These are phyloP conservation scores for Muscicapa striata DNA, from an alignment of 2,797 vertebrate genomes.

Conservation along the genomic window DNA sequence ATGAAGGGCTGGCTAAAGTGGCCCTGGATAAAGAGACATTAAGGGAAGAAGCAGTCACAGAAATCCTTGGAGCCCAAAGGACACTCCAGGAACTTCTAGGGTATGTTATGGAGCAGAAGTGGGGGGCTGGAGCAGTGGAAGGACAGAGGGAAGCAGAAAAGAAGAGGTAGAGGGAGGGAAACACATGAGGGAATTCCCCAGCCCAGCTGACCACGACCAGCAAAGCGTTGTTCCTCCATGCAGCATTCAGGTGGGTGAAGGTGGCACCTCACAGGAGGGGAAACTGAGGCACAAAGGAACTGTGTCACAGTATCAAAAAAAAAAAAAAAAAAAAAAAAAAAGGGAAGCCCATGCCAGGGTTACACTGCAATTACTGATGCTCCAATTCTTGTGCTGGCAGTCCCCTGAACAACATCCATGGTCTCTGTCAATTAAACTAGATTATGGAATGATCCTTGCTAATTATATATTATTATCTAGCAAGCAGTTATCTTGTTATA, in stretches of 20 bases:
- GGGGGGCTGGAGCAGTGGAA: neutral
- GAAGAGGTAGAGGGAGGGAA: neutral
- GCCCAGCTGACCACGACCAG: neutral
- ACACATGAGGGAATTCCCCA: neutral
- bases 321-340: neutral
- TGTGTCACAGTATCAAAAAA: neutral
- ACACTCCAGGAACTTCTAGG: neutral
- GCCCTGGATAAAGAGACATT: neutral
- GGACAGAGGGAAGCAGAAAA: neutral
- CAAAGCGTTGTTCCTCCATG: neutral
- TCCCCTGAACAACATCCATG: neutral
- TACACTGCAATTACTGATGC: neutral
- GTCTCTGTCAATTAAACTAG: conserved; percentile 29
- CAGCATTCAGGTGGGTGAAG: neutral
- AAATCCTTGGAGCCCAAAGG: neutral
- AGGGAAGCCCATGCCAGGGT: neutral
- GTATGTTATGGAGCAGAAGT: neutral
- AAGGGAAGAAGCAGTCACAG: neutral
- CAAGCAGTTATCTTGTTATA: neutral
- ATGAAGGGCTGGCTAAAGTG: neutral
- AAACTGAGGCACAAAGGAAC: neutral
- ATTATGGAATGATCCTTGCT: conserved; percentile 47
- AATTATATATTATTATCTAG: conserved; percentile 41
- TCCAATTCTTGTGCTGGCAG: conserved; percentile 19
- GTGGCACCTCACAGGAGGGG: neutral